Percentiles rank a stretch among this genome's conserved stretches.
Evolutionary conservation across 2,888 invertebrate genomes (phyloP).

Genomic region (Hydraecia micacea): DNA sequence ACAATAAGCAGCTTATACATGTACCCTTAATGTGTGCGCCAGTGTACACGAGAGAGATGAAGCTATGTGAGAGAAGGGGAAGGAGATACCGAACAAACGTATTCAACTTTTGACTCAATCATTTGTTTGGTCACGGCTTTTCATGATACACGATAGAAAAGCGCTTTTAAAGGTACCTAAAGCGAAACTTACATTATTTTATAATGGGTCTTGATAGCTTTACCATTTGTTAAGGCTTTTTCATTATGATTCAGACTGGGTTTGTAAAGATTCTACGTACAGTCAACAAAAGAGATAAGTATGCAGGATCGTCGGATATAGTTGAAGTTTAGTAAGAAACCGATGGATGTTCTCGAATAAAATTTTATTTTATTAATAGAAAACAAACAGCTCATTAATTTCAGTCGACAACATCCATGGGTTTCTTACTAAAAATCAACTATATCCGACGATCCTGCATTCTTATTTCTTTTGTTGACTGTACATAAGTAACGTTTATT

Average conservation of each 20-base stretch:
- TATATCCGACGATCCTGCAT: too few species aligned
- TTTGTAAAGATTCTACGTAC: conserved; percentile 33
- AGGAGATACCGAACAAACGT: conserved; percentile 52
- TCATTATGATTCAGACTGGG: conserved; percentile 12
- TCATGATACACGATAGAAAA: conserved; percentile 68
- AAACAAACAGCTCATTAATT: too few species aligned
- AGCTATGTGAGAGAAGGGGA: conserved; percentile 53
- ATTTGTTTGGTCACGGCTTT: conserved; percentile 78
- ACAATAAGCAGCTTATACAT: conserved; percentile 89
- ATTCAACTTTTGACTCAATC: conserved; percentile 77
- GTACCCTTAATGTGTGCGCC: conserved; percentile 85
- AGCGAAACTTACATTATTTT: conserved; percentile 58
- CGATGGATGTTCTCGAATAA: too few species aligned
- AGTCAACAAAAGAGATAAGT: too few species aligned
- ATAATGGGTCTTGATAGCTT: conserved; percentile 46
- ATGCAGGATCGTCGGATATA: too few species aligned
- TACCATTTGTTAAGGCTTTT: conserved; percentile 43
- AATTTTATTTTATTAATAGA: too few species aligned
- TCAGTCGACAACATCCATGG: too few species aligned
- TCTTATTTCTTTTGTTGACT: too few species aligned
- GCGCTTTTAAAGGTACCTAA: conserved; percentile 52
- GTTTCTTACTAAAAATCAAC: too few species aligned
- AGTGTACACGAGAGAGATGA: conserved; percentile 73
- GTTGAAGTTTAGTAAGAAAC: too few species aligned
- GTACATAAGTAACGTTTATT: not conserved